Evolutionary conservation across 2,888 invertebrate species (phyloP).

Genomic region (Coelinius sp.): DNA sequence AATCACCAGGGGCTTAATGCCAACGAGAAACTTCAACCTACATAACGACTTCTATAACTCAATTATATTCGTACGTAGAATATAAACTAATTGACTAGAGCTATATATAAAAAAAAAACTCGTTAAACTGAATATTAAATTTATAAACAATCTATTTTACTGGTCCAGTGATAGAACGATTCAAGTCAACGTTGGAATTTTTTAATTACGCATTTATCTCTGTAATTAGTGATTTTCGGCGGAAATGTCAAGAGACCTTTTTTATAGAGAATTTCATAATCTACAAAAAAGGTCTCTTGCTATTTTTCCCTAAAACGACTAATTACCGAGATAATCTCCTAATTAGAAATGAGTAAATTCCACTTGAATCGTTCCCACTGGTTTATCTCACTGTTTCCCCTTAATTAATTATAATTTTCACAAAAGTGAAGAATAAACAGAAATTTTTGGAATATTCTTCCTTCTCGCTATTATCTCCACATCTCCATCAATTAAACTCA

Average conservation of each 20-base stretch:
- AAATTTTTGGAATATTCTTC: neutral
- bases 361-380: no score
- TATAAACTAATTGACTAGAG: slow-evolving; percentile 16
- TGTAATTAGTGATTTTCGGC: no score
- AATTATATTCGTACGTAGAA: neutral
- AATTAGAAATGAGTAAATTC: no score
- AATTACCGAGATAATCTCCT: no score
- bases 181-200: neutral
- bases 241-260: no score
- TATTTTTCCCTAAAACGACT: no score
- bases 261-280: no score
- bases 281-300: no score
- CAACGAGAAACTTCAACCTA: slow-evolving; percentile 18
- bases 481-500: neutral
- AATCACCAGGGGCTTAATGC: slow-evolving; percentile 12
- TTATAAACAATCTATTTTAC: neutral
- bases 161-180: neutral
- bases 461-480: neutral
- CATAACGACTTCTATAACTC: slow-evolving; percentile 8
- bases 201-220: no score
- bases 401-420: neutral
- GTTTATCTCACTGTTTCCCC: neutral
- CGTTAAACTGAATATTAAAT: neutral
- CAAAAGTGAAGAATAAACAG: neutral
- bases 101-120: slow-evolving; percentile 2